These are phyloP conservation scores for Odontophorus gujanensis DNA, from an alignment of 2,113 vertebrate genomes.

Conservation along the genomic window DNA sequence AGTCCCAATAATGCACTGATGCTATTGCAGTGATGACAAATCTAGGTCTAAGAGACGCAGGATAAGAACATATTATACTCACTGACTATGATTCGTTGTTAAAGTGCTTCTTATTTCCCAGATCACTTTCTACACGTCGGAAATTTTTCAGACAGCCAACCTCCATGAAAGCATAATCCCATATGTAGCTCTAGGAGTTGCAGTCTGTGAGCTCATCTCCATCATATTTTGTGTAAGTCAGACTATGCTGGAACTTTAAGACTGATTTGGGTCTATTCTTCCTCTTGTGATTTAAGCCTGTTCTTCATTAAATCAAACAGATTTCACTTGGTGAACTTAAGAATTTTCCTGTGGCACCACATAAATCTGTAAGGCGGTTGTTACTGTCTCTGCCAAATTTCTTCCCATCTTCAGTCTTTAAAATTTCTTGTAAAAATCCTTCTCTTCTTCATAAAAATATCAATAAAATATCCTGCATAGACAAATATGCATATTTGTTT, in stretches of 20 bases:
- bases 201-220: slow-evolving; percentile 77
- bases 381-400: background rate
- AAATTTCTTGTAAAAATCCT: background rate
- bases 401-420: background rate
- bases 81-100: background rate
- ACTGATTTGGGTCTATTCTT: background rate
- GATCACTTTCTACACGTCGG: slow-evolving; percentile 88
- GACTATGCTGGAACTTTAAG: background rate
- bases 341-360: background rate
- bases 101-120: slow-evolving; percentile 52
- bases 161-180: slow-evolving; percentile 75
- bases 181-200: slow-evolving; percentile 81
- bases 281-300: background rate
- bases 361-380: background rate
- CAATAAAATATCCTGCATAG: background rate
- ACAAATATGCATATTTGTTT: background rate
- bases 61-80: background rate
- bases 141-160: slow-evolving; percentile 83
- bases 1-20: background rate
- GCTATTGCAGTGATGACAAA: background rate
- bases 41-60: background rate
- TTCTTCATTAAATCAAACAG: background rate
- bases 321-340: background rate
- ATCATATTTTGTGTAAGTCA: slow-evolving; percentile 80
- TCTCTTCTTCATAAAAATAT: background rate